These are phyloP conservation scores for Pseudoatta argentina DNA, from an alignment of 1,140 invertebrate species.

Conservation along the genomic window DNA sequence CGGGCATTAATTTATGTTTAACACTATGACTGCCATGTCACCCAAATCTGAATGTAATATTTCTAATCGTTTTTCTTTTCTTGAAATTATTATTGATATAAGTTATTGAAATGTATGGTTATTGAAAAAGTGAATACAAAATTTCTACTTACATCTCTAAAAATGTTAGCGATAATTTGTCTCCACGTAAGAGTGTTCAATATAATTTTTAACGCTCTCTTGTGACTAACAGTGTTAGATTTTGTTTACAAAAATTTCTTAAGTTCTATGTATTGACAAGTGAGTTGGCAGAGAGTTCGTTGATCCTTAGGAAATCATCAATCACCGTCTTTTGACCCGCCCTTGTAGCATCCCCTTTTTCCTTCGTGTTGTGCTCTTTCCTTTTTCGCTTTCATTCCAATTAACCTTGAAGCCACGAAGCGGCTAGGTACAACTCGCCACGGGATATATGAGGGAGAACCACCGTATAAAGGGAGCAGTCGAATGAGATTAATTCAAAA, in stretches of 20 bases:
- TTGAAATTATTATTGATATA: too few relatives aligned
- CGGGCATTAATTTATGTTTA: background rate
- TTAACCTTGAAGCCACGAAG: slow-evolving; percentile 79
- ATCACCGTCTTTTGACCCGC: slow-evolving; percentile 28
- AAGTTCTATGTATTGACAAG: background rate
- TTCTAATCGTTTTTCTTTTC: background rate
- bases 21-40: too few relatives aligned
- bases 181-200: background rate
- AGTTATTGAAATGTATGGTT: background rate
- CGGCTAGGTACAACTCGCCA: slow-evolving; percentile 69
- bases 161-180: background rate
- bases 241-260: background rate
- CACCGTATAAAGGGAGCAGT: slow-evolving; percentile 79
- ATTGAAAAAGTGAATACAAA: background rate
- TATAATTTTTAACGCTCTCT: too few relatives aligned
- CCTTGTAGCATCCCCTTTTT: slow-evolving; percentile 38
- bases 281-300: background rate
- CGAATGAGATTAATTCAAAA: slow-evolving; percentile 83
- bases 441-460: slow-evolving; percentile 72
- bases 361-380: slow-evolving; percentile 44
- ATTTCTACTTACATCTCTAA: background rate
- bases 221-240: background rate
- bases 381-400: slow-evolving; percentile 78
- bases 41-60: too few relatives aligned
- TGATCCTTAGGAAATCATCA: slow-evolving; percentile 35